Conservation (phyloP, 2,888 invertebrate genomes). For the Nowickia ferox region DNA sequence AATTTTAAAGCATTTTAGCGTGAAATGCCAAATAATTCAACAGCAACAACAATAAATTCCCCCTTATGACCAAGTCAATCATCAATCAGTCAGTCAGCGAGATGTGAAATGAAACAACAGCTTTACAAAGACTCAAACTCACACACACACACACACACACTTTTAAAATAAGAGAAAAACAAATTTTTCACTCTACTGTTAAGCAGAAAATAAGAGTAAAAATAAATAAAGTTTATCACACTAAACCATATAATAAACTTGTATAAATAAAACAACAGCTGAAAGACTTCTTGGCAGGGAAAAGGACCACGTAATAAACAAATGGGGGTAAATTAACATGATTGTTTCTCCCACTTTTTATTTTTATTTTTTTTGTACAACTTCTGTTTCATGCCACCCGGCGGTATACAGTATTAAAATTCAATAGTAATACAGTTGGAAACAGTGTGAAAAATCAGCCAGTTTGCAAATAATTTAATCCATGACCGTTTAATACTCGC, state of each 20-base stretch:
- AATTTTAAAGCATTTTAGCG: slow-evolving; percentile 40
- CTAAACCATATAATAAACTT: slow-evolving; percentile 9
- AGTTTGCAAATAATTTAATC: slow-evolving; percentile 28
- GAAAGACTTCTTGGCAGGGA: slow-evolving; percentile 7
- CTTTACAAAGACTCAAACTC: neutral
- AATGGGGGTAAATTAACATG: slow-evolving; percentile 32
- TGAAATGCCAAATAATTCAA: slow-evolving; percentile 29
- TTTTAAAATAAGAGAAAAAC: neutral
- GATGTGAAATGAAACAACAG: slow-evolving; percentile 17
- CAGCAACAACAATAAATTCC: slow-evolving; percentile 34
- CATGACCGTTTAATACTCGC: slow-evolving; percentile 41
- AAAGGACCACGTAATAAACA: neutral
- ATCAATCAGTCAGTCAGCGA: slow-evolving; percentile 48
- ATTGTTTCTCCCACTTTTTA: slow-evolving; percentile 1
- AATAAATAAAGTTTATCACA: neutral
- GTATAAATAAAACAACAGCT: slow-evolving; percentile 26
- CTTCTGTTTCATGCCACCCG: slow-evolving; percentile 15
- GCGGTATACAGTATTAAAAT: slow-evolving; percentile 24
- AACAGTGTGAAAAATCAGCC: slow-evolving; percentile 27
- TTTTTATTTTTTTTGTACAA: neutral
- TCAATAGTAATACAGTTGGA: slow-evolving; percentile 42
- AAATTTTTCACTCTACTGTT: slow-evolving; percentile 5
- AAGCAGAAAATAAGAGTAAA: slow-evolving; percentile 9
- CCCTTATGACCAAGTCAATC: slow-evolving; percentile 50
- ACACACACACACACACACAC: neutral